Evolutionary conservation across 2,113 vertebrate genomes (phyloP).

Genomic region (Burhinus oedicnemus): DNA sequence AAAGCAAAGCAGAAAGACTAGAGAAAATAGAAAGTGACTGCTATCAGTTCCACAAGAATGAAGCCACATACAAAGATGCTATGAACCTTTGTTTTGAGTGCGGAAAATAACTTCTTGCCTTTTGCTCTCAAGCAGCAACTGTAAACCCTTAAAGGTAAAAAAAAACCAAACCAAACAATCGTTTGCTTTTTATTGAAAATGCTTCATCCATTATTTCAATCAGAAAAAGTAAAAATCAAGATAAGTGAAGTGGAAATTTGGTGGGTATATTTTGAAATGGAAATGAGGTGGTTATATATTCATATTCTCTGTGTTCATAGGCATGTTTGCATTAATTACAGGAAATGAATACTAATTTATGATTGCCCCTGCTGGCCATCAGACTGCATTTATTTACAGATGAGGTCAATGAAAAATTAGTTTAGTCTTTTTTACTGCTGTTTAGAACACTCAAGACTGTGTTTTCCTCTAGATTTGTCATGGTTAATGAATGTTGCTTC

Average conservation of each 20-base stretch:
- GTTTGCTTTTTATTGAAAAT: neutral
- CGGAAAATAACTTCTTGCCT: neutral
- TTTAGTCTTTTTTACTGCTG: constrained; percentile 73
- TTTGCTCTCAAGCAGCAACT: neutral
- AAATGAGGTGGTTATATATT: constrained; percentile 79
- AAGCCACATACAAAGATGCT: neutral
- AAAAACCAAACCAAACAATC: neutral
- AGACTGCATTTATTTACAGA: constrained; percentile 82
- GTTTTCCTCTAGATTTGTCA: constrained; percentile 88
- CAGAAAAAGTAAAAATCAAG: constrained; percentile 60
- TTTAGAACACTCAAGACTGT: constrained; percentile 87
- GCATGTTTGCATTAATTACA: constrained; percentile 82
- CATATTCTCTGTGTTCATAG: constrained; percentile 78
- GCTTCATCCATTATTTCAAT: constrained; percentile 64
- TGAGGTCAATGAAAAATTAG: constrained; percentile 85
- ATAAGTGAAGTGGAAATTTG: constrained; percentile 75
- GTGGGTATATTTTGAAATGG: constrained; percentile 77
- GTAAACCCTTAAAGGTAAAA: neutral
- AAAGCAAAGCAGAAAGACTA: neutral
- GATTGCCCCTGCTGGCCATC: constrained; percentile 76
- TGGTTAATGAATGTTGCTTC: constrained; percentile 85
- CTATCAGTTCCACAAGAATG: neutral
- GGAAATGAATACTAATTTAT: constrained; percentile 84
- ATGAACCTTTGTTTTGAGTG: neutral
- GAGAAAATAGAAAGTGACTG: neutral